Percentiles rank a stretch among this genome's conserved stretches.
Evolutionary conservation across 2,113 vertebrate genomes (phyloP).

Genomic region (Monopterus albus): DNA sequence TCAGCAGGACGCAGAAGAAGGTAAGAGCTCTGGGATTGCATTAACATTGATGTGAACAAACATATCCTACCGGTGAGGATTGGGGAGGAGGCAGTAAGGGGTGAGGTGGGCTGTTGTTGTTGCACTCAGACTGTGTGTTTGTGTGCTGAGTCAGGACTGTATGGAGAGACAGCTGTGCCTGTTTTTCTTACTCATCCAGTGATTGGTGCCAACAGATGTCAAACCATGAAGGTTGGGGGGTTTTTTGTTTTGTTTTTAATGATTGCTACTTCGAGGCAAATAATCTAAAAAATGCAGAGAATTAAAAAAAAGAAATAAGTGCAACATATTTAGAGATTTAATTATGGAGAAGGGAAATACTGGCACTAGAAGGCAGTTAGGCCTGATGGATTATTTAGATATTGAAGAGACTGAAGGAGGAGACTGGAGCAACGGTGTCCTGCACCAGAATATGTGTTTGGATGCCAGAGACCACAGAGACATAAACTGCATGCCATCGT

Average conservation of each 20-base stretch:
- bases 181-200: slow-evolving; percentile 27
- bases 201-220: slow-evolving; percentile 55
- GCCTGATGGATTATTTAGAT: slow-evolving; percentile 61
- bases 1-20: slow-evolving; percentile 82
- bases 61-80: slow-evolving; percentile 47
- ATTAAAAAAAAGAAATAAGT: slow-evolving; percentile 20
- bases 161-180: slow-evolving; percentile 65
- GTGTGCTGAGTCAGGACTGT: slow-evolving; percentile 69
- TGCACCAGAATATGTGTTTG: not conserved
- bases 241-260: not conserved
- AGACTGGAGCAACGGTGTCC: slow-evolving; percentile 1
- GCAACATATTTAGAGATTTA: slow-evolving; percentile 51
- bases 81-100: not conserved
- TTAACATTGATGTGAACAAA: slow-evolving; percentile 73
- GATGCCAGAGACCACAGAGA: slow-evolving; percentile 27
- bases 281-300: too few relatives aligned
- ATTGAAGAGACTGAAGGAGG: slow-evolving; percentile 21
- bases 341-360: slow-evolving; percentile 54
- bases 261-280: slow-evolving; percentile 6
- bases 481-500: slow-evolving; percentile 23
- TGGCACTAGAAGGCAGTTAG: slow-evolving; percentile 56
- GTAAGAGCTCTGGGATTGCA: slow-evolving; percentile 78
- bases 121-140: slow-evolving; percentile 49
- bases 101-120: slow-evolving; percentile 18
- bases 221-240: not conserved